Evolutionary conservation across 1,140 invertebrate genomes (phyloP).

Genomic region (Leptoteleia sp.): DNA sequence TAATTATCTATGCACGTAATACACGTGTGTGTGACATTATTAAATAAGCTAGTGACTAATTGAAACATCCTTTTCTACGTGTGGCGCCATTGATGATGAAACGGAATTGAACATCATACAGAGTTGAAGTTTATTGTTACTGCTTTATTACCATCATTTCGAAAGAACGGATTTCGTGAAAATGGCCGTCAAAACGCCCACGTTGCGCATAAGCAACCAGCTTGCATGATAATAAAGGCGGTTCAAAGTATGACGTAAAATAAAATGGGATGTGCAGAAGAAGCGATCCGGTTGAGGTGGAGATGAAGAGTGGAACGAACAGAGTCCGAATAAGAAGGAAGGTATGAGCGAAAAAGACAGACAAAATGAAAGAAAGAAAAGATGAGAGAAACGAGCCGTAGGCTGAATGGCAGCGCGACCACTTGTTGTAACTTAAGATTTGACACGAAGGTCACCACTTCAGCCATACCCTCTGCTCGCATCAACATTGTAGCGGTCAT

Average conservation of each 20-base stretch:
- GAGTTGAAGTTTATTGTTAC: conserved; percentile 58
- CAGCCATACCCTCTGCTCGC: conserved; percentile 31
- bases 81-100: conserved; percentile 36
- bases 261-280: conserved; percentile 61
- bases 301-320: conserved; percentile 39
- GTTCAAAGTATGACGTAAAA: conserved; percentile 61
- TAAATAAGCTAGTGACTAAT: conserved; percentile 31
- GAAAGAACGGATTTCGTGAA: conserved; percentile 61
- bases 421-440: conserved; percentile 74
- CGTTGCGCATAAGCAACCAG: conserved; percentile 55
- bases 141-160: conserved; percentile 59
- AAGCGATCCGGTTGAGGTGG: conserved; percentile 45
- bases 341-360: conserved; percentile 29
- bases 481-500: conserved; percentile 30
- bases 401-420: conserved; percentile 64
- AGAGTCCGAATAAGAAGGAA: conserved; percentile 38
- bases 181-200: conserved; percentile 58
- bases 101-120: conserved; percentile 41
- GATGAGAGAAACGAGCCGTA: conserved; percentile 41
- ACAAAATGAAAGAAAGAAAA: conserved; percentile 55
- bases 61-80: conserved; percentile 40
- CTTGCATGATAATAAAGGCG: conserved; percentile 62
- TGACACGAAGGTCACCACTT: conserved; percentile 69
- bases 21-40: conserved; percentile 5
- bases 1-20: conserved; percentile 11